These are phyloP conservation scores for Nyctibius bracteatus DNA, from an alignment of 2,113 vertebrate genomes.

Conservation along the genomic window DNA sequence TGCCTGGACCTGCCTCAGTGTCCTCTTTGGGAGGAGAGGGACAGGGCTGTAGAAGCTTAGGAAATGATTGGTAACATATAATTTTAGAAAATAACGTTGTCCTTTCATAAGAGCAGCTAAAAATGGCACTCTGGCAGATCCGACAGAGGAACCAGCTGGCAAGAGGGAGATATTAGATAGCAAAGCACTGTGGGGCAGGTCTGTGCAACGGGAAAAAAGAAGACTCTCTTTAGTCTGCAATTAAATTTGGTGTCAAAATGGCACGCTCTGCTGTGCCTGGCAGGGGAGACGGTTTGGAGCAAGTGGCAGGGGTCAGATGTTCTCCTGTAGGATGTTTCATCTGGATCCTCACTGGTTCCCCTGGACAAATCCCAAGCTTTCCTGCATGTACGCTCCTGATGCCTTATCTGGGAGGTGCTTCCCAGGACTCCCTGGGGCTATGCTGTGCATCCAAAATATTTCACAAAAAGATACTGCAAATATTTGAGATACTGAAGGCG, in stretches of 20 bases:
- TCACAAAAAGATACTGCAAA: constrained; percentile 35
- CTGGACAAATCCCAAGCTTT: neutral
- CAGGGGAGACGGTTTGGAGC: neutral
- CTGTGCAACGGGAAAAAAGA: neutral
- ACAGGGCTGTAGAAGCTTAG: neutral
- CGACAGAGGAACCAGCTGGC: neutral
- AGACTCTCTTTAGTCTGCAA: neutral
- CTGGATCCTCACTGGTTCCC: neutral
- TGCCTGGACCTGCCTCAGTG: neutral
- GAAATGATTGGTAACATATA: neutral
- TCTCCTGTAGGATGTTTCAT: neutral
- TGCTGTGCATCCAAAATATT: constrained; percentile 7
- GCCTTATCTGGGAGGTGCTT: constrained; percentile 35
- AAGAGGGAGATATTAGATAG: neutral
- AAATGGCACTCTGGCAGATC: neutral
- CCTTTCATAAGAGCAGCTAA: constrained; percentile 23
- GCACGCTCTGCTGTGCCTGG: neutral
- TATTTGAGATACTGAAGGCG: constrained; percentile 36
- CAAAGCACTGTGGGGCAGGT: neutral
- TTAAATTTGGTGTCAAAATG: neutral
- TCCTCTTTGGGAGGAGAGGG: neutral
- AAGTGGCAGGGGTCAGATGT: neutral
- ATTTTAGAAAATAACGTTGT: neutral
- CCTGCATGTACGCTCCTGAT: neutral
- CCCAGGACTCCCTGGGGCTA: constrained; percentile 5